A percentile compares a stretch with the other conserved stretches of the same genome.
Conservation (phyloP, 1,140 invertebrate genomes). For the Zeugodacus cucurbitae region DNA sequence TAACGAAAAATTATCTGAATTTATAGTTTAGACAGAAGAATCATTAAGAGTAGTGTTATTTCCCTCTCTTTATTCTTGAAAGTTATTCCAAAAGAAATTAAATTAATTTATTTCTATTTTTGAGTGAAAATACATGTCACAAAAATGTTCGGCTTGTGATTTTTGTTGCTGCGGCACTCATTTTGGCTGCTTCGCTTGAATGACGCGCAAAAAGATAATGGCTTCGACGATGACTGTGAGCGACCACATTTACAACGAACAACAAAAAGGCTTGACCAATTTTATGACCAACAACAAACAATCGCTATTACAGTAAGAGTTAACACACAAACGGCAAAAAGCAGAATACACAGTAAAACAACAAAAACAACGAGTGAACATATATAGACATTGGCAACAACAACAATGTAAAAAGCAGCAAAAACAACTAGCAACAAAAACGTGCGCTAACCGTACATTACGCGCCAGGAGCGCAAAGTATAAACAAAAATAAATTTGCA, state of each 20-base stretch:
- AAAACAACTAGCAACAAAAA: not conserved
- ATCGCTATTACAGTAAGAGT: not conserved
- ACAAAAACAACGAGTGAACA: not conserved
- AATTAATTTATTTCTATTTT: not conserved
- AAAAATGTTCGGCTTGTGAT: not conserved
- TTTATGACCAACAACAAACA: not conserved
- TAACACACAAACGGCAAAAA: not conserved
- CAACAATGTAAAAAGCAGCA: not conserved
- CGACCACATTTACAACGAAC: not conserved
- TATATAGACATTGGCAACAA: not conserved
- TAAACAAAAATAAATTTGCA: slow-evolving; percentile 29
- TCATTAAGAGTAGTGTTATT: no score
- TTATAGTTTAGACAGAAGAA: no score
- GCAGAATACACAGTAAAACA: not conserved
- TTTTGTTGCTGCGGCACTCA: not conserved
- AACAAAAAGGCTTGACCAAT: slow-evolving; percentile 31
- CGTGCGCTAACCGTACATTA: not conserved
- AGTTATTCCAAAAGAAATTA: not conserved
- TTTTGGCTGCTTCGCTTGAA: not conserved
- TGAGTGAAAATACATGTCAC: not conserved
- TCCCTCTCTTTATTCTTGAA: no score
- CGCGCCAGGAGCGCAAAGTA: not conserved
- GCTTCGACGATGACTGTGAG: not conserved
- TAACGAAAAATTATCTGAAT: no score
- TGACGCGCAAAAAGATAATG: not conserved